Evolutionary conservation across 1,140 invertebrate species (phyloP).

Genomic region (Lamellibrachia luymesi): DNA sequence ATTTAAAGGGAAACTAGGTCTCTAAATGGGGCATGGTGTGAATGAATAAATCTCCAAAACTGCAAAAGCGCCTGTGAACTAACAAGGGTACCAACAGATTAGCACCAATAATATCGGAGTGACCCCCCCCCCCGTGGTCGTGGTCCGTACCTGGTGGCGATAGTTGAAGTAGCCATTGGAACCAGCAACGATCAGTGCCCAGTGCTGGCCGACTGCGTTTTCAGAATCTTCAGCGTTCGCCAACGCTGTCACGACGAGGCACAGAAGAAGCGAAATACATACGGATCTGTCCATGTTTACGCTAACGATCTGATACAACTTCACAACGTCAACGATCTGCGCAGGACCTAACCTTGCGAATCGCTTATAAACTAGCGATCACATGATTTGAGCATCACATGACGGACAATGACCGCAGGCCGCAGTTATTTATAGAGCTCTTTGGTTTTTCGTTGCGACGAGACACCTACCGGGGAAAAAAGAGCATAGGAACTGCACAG

Average conservation of each 20-base stretch:
- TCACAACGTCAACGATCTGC: not conserved
- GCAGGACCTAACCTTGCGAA: not conserved
- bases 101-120: too few relatives aligned
- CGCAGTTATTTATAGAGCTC: not conserved
- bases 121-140: not conserved
- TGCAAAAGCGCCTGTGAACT: too few relatives aligned
- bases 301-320: not conserved
- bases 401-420: not conserved
- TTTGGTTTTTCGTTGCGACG: not conserved
- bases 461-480: not conserved
- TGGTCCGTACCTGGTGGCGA: slow-evolving; percentile 62
- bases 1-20: too few relatives aligned
- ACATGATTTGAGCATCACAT: not conserved
- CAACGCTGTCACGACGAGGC: not conserved
- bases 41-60: too few relatives aligned
- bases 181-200: slow-evolving; percentile 66
- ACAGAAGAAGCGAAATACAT: not conserved
- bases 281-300: not conserved
- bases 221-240: not conserved
- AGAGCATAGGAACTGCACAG: too few relatives aligned
- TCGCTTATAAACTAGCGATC: not conserved
- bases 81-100: too few relatives aligned
- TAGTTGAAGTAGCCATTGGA: slow-evolving; percentile 65
- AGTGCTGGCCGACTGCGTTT: slow-evolving; percentile 50
- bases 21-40: too few relatives aligned